Percentiles rank a stretch among this genome's conserved stretches.
phyloP scores from a whole-genome alignment of 92 coral and sea anemone species.

The Galaxea fascicularis region DNA sequence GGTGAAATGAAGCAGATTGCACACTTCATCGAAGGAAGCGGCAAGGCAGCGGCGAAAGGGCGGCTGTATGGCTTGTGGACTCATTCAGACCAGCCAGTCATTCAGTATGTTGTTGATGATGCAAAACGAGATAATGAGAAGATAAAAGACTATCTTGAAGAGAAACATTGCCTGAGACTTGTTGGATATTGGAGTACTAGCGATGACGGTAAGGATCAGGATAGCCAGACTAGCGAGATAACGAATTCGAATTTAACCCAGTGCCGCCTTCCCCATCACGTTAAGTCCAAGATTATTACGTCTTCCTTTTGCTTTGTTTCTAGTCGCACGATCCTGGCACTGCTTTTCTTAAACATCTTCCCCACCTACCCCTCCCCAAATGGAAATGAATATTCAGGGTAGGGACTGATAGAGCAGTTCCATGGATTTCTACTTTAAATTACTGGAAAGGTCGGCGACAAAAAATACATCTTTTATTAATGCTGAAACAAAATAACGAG shows the following conservation, averaged over 20 bases:
- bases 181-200: constrained; percentile 64
- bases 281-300: no score
- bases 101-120: constrained; percentile 53
- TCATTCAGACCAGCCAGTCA: constrained; percentile 66
- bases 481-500: no score
- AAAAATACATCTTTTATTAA: no score
- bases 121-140: not conserved
- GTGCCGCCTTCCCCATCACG: not conserved
- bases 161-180: constrained; percentile 52
- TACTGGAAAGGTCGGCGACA: no score
- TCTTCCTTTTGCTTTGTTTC: no score
- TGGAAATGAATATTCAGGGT: no score
- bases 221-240: not conserved
- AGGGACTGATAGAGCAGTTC: no score
- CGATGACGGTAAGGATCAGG: constrained; percentile 20
- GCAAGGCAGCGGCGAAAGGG: constrained; percentile 15
- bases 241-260: not conserved
- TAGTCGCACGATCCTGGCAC: no score
- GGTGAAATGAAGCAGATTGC: constrained; percentile 69
- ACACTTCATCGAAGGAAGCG: not conserved
- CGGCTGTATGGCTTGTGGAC: constrained; percentile 74
- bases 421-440: no score
- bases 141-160: not conserved
- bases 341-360: no score
- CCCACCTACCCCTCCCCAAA: no score